Conservation (phyloP, 1,140 invertebrate species). For the Drosophila hydei region DNA sequence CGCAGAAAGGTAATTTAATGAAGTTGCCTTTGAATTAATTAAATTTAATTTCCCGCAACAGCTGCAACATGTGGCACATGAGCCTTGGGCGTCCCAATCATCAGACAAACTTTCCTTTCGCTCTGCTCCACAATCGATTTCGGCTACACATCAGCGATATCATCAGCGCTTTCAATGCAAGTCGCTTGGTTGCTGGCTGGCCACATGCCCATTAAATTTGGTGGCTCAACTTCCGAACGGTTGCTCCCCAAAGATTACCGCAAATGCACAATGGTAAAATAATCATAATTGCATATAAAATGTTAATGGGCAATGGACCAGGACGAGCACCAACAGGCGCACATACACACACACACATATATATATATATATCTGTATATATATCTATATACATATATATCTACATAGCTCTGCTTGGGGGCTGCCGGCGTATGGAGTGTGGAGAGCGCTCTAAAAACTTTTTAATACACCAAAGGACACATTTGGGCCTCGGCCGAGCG, state of each 20-base stretch:
- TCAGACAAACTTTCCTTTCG: neutral
- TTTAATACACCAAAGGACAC: slow-evolving; percentile 82
- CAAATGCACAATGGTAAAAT: slow-evolving; percentile 82
- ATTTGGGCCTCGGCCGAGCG: slow-evolving; percentile 60
- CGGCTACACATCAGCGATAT: slow-evolving; percentile 4
- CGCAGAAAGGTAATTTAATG: slow-evolving; percentile 1
- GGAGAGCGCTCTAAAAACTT: slow-evolving; percentile 59
- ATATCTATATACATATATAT: slow-evolving; percentile 1
- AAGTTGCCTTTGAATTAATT: slow-evolving; percentile 30
- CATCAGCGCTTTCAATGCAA: slow-evolving; percentile 30
- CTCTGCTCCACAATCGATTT: neutral
- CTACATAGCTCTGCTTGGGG: too few relatives aligned
- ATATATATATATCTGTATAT: neutral
- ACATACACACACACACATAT: neutral
- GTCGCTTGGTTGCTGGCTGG: slow-evolving; percentile 23
- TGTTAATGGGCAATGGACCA: slow-evolving; percentile 78
- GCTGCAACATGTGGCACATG: slow-evolving; percentile 38
- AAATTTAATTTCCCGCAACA: slow-evolving; percentile 31
- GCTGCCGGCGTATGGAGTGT: slow-evolving; percentile 16
- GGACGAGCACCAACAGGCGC: slow-evolving; percentile 24
- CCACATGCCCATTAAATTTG: slow-evolving; percentile 65
- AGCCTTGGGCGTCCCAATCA: slow-evolving; percentile 1
- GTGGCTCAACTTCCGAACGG: slow-evolving; percentile 61
- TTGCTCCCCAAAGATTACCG: slow-evolving; percentile 78
- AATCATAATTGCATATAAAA: slow-evolving; percentile 82